Base-by-base conservation (phyloP, 2,113 vertebrate species). In the Alethe castanea region DNA sequence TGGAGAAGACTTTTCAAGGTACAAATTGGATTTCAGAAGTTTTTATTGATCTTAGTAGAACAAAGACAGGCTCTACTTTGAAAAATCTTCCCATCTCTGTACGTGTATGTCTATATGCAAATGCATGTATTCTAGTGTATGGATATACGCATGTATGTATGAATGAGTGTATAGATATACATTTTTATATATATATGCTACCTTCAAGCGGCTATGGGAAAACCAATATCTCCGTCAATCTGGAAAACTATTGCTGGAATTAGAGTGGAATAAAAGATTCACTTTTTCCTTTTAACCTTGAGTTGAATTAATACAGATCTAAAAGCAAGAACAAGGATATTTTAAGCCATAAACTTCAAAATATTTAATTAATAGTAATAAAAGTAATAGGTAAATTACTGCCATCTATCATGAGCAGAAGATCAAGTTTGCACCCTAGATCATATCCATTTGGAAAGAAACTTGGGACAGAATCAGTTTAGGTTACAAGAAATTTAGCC, bases 291-390 rank as follows among this genome's bases (percentile, higher is more conserved):
- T 96, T 94, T 96, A 78, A 92, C 87, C 76, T 94, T 94, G 78
- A 65, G 20, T 53, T 90, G 69, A 69, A 82, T 36, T 45, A 78
- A 69, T 80, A 72, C 2, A 14, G 22, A 67, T 76, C 81, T 95
- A 95, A 97, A 97, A 97, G 76, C 74, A 95, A 96, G 92, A 97
- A 88, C 47, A 90, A 86, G 67, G 80, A 57, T n/a, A 96, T 89
- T 95, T 94, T 93, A 84, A 95, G 66, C 45, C 86, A 80, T 78
- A 94, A 96, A 88, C 40, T 90, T 91, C 6, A 52, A 48, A 48
- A 76, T 4, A 47, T 48, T 47, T 83, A 88, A 85, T 95, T 93
- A 81, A 90, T 85, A 91, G 28, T 57, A 93, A 89, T 83, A 54
- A 91, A 94, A 94, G 29, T n/a, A 81, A 91, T 81, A 96, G 92